A percentile compares a stretch with the other conserved stretches of the same genome.
Conservation (phyloP, 2,113 vertebrate species). For the Pollimyrus isidori region DNA sequence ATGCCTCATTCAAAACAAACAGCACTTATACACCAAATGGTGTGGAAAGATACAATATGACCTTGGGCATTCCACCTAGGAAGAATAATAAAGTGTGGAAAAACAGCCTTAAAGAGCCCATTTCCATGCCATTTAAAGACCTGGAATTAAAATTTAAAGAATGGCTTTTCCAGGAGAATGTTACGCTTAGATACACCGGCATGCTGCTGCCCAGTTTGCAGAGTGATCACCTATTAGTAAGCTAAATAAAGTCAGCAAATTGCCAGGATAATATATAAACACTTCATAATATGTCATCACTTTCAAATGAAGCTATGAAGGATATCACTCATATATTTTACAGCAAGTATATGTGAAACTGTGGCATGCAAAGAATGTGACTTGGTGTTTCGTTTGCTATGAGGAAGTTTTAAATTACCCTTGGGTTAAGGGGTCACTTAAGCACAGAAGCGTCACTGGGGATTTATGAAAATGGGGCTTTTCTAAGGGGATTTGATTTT, state of each 20-base stretch:
- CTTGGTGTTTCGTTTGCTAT: background rate
- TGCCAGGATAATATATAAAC: background rate
- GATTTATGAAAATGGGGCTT: background rate
- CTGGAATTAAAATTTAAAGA: no score
- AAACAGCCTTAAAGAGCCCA: slow-evolving; percentile 58
- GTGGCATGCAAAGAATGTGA: background rate
- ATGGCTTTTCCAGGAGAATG: slow-evolving; percentile 36
- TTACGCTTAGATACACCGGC: slow-evolving; percentile 19
- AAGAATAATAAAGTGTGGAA: slow-evolving; percentile 63
- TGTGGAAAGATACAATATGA: slow-evolving; percentile 64
- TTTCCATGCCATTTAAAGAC: slow-evolving; percentile 48
- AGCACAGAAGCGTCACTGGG: background rate
- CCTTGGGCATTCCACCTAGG: slow-evolving; percentile 50
- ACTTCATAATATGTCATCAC: background rate
- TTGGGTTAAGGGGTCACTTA: background rate
- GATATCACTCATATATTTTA: background rate
- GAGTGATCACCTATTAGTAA: slow-evolving; percentile 10
- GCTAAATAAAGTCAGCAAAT: slow-evolving; percentile 18
- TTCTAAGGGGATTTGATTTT: background rate
- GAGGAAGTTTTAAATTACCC: slow-evolving; percentile 1
- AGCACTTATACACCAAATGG: slow-evolving; percentile 63
- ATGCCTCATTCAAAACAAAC: slow-evolving; percentile 43
- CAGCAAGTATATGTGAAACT: background rate
- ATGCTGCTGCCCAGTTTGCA: slow-evolving; percentile 7
- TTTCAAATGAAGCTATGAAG: background rate